phyloP scores from a whole-genome alignment of 2,797 vertebrate species.

The Mus caroli region DNA sequence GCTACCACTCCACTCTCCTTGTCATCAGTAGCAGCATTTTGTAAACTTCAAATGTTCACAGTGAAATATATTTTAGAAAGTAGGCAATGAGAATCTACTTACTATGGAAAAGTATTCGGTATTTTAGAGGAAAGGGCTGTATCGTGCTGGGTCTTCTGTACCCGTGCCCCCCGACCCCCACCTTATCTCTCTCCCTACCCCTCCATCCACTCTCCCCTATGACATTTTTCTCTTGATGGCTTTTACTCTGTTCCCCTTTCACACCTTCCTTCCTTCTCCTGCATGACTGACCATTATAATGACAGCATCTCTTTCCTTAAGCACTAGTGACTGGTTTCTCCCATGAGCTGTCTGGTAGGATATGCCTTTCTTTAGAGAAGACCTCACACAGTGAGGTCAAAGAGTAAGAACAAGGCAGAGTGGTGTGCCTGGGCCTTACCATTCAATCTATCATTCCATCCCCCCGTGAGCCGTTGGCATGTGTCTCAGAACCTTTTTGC shows the following conservation, averaged over 20 bases:
- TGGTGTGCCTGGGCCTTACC: too few species aligned
- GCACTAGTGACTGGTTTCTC: not conserved
- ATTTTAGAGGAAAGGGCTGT: too few species aligned
- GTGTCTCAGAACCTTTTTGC: not conserved
- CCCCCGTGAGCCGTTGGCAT: not conserved
- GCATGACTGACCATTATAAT: not conserved
- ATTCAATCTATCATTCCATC: not conserved
- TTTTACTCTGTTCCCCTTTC: not conserved
- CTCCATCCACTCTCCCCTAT: not conserved
- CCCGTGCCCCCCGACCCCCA: too few species aligned
- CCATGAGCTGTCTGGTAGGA: too few species aligned
- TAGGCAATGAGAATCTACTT: not conserved
- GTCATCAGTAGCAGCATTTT: too few species aligned
- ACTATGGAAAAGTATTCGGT: not conserved
- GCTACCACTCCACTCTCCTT: not conserved
- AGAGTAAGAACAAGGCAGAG: not conserved
- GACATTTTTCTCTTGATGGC: rapidly evolving
- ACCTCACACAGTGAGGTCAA: not conserved
- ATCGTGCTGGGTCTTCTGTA: not conserved
- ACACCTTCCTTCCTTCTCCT: not conserved
- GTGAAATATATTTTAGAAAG: not conserved
- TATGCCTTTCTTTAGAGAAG: not conserved
- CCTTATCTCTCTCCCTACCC: not conserved
- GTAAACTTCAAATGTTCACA: not conserved
- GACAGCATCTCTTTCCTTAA: not conserved